phyloP scores from a whole-genome alignment of 30 jellyfish, hydroid and myxozoan species.

The Euphysa ruthae region DNA sequence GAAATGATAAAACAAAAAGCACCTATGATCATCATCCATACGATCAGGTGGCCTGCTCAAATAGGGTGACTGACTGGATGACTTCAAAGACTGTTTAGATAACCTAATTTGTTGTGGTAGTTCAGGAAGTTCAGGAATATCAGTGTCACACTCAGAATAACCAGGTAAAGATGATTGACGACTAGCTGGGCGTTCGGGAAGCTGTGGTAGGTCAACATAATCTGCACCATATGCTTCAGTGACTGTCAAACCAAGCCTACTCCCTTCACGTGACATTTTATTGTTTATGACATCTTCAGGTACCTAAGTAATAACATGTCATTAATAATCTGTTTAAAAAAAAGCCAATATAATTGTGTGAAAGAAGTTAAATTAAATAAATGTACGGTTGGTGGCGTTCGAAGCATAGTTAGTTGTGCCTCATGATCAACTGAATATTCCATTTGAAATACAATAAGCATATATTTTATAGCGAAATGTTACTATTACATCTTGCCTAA shows the following conservation, averaged over 20 bases:
- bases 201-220: constrained; percentile 36
- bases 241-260: constrained; percentile 60
- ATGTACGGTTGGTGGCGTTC: too few relatives aligned
- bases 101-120: constrained; percentile 59
- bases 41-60: constrained; percentile 33
- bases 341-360: background rate
- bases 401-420: too few relatives aligned
- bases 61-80: constrained; percentile 49
- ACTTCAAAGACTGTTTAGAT: constrained; percentile 63
- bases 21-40: too few relatives aligned
- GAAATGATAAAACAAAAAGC: too few relatives aligned
- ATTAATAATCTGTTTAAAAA: too few relatives aligned
- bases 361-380: background rate
- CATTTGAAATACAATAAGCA: too few relatives aligned
- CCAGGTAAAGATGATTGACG: constrained; percentile 54
- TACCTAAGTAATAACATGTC: constrained; percentile 30
- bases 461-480: too few relatives aligned
- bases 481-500: too few relatives aligned
- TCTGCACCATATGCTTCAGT: constrained; percentile 28
- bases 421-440: too few relatives aligned
- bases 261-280: constrained; percentile 84
- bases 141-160: constrained; percentile 27
- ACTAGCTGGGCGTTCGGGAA: constrained; percentile 50
- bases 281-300: constrained; percentile 92
- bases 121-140: constrained; percentile 37